Evolutionary conservation across 2,797 vertebrate genomes (phyloP).

Genomic region (Spheniscus humboldti): DNA sequence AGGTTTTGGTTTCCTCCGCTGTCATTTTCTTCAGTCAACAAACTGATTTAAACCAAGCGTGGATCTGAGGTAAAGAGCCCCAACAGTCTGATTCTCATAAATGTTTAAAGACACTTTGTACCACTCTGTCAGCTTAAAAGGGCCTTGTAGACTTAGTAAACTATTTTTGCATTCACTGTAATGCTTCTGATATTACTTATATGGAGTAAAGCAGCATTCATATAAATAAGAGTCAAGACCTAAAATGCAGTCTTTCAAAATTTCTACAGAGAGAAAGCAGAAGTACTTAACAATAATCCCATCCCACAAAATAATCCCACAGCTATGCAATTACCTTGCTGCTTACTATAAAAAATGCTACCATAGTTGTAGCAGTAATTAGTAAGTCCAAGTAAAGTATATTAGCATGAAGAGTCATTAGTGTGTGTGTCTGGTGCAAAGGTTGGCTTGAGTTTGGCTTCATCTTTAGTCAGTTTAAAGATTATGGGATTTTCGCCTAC

Average conservation of each 20-base stretch:
- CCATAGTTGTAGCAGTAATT: conserved; percentile 31
- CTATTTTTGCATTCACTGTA: not conserved
- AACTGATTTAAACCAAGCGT: not conserved
- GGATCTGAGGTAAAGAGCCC: not conserved
- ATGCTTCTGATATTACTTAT: not conserved
- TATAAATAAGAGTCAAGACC: conserved; percentile 51
- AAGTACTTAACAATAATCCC: conserved; percentile 13
- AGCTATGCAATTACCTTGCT: conserved; percentile 4
- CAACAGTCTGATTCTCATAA: conserved; percentile 25
- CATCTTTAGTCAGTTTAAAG: conserved; percentile 9
- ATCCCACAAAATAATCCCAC: not conserved
- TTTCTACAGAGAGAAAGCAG: not conserved
- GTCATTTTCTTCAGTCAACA: not conserved
- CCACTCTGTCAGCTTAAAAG: conserved; percentile 13
- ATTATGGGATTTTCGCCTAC: not conserved
- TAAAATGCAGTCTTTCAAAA: not conserved
- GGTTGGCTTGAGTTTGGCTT: conserved; percentile 8
- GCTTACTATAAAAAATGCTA: not conserved
- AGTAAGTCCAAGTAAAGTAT: conserved; percentile 36
- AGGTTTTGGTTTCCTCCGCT: not conserved
- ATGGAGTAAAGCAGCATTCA: not conserved
- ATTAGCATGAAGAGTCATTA: conserved; percentile 24
- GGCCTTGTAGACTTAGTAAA: not conserved
- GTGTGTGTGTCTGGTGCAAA: not conserved
- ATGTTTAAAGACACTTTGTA: conserved; percentile 15